phyloP scores from a whole-genome alignment of 2,888 invertebrate species.

The Balanococcus diminutus region DNA sequence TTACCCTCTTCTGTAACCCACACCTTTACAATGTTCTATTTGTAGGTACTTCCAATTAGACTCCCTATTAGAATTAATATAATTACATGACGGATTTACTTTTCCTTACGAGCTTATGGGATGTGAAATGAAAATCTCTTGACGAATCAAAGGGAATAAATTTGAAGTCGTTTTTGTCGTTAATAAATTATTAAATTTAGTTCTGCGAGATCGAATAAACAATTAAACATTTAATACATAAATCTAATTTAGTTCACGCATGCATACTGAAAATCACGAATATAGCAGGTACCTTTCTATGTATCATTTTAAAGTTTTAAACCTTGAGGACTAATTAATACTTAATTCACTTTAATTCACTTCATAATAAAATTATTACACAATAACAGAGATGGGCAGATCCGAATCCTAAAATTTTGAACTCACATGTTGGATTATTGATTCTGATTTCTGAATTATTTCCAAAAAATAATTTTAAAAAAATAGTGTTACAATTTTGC shows the following conservation, averaged over 20 bases:
- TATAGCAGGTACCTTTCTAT: no score
- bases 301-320: no score
- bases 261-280: no score
- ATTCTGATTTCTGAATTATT: no score
- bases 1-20: constrained; percentile 41
- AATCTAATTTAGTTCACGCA: not conserved
- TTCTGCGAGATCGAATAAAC: constrained; percentile 2
- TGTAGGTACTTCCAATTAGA: constrained; percentile 54
- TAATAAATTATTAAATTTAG: constrained; percentile 36
- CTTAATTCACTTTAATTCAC: no score
- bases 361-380: no score
- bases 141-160: constrained; percentile 36
- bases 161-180: constrained; percentile 21
- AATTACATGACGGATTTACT: constrained; percentile 49
- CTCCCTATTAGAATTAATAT: constrained; percentile 53
- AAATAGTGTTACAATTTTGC: no score
- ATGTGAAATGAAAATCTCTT: constrained; percentile 38
- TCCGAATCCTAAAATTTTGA: no score
- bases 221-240: not conserved
- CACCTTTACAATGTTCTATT: constrained; percentile 50
- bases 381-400: no score
- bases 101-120: constrained; percentile 34
- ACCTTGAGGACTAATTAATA: no score
- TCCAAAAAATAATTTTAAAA: no score
- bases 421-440: no score